Base-by-base conservation (phyloP, 2,113 vertebrate species). In the Cranoglanis bouderius region DNA sequence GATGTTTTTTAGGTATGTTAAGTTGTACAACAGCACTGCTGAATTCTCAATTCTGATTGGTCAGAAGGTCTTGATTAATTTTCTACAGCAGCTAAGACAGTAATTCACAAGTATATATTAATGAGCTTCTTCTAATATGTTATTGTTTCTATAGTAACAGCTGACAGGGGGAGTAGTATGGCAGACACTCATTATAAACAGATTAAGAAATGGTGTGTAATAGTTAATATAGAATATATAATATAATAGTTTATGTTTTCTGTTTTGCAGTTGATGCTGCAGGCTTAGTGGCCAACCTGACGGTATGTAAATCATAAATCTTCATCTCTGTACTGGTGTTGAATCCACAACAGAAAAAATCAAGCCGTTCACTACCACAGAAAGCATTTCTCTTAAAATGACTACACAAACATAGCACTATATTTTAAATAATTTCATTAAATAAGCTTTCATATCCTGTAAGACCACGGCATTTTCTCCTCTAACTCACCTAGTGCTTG, bases 241-340 rank as follows among this genome's bases (percentile, higher is more conserved):
- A 49, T 49, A 3, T n/a, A 49, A 49, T 10, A 10, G 46, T 46
- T 46, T 89, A 46, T 89, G 65, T 21, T 16, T 82, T 90, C 72
- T 88, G 32, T 74, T 77, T 72, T 24, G 61, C 90, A 96, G 95
- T 95, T 84, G 94, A 96, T 65, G 86, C 94, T 1, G 92, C 89
- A 3, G 91, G 53, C n/a, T 93, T 96, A 1, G 95, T 96, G 10
- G 91, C 94, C 5, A 95, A 95, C 87, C 93, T 96, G 94, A 94
- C 95, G 1, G 96, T 96, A 82, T 93, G 95, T 94, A 57, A 51
- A 24, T 38, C 49, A n/a, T 19, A 70, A 35, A 21, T 74, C 35
- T 26, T 26, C 10, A 24, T 40, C 19, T 59, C 14, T 46, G 26
- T 32, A 75, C 70, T 77, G 51, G 16, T 24, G 12, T 35, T 80